Conservation (phyloP, 1,140 invertebrate genomes). For the Calephelis virginiensis region DNA sequence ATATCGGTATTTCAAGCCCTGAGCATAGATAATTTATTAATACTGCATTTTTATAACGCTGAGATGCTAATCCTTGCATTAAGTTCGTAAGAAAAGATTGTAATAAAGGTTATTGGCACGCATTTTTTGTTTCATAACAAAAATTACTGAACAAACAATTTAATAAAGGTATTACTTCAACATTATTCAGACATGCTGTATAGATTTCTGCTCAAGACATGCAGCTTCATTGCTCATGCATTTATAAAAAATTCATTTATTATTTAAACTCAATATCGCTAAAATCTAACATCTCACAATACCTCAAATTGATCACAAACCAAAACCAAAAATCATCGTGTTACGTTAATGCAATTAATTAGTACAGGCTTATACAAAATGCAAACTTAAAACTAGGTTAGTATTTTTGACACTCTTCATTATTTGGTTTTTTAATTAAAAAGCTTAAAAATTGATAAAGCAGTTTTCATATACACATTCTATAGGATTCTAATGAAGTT, state of each 20-base stretch:
- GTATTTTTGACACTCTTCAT: constrained; percentile 3
- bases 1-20: no score
- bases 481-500: not conserved
- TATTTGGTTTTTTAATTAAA: not conserved
- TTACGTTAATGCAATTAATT: constrained; percentile 9
- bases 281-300: not conserved
- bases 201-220: not conserved
- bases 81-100: no score
- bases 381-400: constrained; percentile 11
- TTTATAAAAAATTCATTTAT: not conserved
- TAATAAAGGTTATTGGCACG: no score
- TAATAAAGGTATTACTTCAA: not conserved
- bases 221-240: constrained; percentile 1
- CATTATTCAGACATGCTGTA: not conserved
- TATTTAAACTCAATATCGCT: not conserved
- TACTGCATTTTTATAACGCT: no score
- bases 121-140: no score
- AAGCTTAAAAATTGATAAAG: constrained; percentile 10
- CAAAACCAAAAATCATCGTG: constrained; percentile 13
- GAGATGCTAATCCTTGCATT: no score
- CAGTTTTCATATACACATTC: constrained; percentile 6
- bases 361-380: constrained; percentile 10
- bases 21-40: no score
- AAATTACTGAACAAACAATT: no score
- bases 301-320: not conserved